Evolutionary conservation across 2,797 vertebrate genomes (phyloP).

Genomic region (Girardinus metallicus): DNA sequence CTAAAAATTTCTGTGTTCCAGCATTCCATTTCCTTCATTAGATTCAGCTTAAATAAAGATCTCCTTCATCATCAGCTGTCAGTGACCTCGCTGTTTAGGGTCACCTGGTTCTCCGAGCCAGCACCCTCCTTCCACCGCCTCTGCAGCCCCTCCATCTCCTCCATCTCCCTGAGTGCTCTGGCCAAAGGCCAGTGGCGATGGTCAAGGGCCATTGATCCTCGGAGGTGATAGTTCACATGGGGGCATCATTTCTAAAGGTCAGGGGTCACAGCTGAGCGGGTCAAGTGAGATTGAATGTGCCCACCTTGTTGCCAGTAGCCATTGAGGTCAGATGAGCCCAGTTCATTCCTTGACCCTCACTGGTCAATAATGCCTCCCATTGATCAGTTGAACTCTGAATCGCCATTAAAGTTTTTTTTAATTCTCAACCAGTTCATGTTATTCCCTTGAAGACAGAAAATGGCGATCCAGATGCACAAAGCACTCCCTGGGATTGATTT

Average conservation of each 20-base stretch:
- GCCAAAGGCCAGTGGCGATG: constrained; percentile 60
- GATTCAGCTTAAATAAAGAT: constrained; percentile 39
- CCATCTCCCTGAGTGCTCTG: constrained; percentile 1
- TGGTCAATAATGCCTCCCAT: constrained; percentile 66
- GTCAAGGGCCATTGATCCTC: constrained; percentile 77
- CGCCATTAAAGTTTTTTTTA: constrained; percentile 69
- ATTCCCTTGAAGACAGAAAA: constrained; percentile 62
- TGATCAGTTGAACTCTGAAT: constrained; percentile 66
- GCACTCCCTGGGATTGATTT: constrained; percentile 72
- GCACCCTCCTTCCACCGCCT: constrained; percentile 23
- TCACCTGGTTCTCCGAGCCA: constrained; percentile 37
- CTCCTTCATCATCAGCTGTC: constrained; percentile 45
- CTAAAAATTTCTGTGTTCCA: neutral
- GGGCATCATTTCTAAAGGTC: constrained; percentile 54
- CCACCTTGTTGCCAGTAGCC: constrained; percentile 71
- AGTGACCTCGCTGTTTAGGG: constrained; percentile 37
- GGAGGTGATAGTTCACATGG: constrained; percentile 73
- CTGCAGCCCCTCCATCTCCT: constrained; percentile 8
- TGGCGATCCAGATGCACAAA: constrained; percentile 46
- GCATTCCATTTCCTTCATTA: constrained; percentile 13
- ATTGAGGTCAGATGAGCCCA: constrained; percentile 60
- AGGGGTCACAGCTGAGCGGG: constrained; percentile 69
- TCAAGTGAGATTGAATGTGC: constrained; percentile 82
- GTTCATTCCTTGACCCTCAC: constrained; percentile 70
- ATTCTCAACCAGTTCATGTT: constrained; percentile 50